Base-by-base conservation (phyloP, 1,140 invertebrate genomes). In the Drosophila mauritiana region DNA sequence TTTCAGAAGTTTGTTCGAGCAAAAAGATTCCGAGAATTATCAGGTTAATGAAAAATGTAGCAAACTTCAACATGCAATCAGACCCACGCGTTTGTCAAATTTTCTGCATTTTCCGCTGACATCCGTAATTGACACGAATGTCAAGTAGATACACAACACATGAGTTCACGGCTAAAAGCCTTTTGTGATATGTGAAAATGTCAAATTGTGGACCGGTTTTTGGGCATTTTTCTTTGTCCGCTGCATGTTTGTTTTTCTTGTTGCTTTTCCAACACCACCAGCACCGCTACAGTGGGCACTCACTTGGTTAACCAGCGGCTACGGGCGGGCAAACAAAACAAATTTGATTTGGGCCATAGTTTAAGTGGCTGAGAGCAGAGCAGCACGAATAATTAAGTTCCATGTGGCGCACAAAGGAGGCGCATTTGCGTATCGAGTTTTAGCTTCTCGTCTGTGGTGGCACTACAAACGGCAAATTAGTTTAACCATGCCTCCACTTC, bases 311-410 rank as follows among this genome's bases (percentile, higher is more conserved):
- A 27, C 11, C 61, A 59, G 0, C 8, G 3, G 64, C 54, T 37
- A 36, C 49, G 12, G n/a, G 7, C 8, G 7, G 48, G 13, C 7
- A 51, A 51, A 34, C 69, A 36, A 65, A 49, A 61, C 56, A 81
- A 81, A 85, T 85, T 85, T 63, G 78, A 78, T 82, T 77, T 63
- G 39, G 61, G 40, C 27, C 40, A 11, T 39, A 55, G 67, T 68
- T 69, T 56, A 74, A 63, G 61, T 48, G 42, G 68, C 51, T 43
- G 49, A 54, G 46, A 61, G 57, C 37, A 54, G 46, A 53, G 61
- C 37, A 68, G 48, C 39, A 22, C 43, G 61, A 52, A 53, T 63
- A 80, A 80, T 63, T 64, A 56, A 86, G 68, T 83, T 78, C 63
- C 58, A 40, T 58, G 56, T 56, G 40, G 34, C 49, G 10, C 52